Evolutionary conservation across 1,140 invertebrate genomes (phyloP).

Genomic region (Teleopsis dalmanni): DNA sequence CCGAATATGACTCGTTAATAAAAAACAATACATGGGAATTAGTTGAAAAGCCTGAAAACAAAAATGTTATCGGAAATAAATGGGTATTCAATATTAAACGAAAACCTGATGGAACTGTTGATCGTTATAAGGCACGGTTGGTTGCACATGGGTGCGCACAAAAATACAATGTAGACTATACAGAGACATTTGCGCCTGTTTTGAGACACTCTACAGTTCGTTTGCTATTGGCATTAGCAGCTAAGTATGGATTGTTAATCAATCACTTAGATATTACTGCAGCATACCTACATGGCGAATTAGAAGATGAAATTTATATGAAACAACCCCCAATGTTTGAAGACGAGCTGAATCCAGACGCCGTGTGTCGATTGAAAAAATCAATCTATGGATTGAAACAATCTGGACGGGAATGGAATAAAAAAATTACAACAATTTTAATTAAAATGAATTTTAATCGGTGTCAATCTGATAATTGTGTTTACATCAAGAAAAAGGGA

Average conservation of each 20-base stretch:
- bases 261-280: background rate
- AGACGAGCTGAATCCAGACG: background rate
- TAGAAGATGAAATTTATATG: background rate
- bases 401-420: conserved; percentile 29
- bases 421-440: conserved; percentile 2
- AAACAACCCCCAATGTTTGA: background rate
- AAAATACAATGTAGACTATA: background rate
- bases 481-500: conserved; percentile 4
- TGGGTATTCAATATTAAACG: conserved; percentile 6
- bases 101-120: background rate
- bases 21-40: conserved; percentile 15
- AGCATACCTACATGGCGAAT: background rate
- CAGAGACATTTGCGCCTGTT: background rate
- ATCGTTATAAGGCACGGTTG: background rate
- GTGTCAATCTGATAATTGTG: conserved; percentile 14
- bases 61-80: conserved; percentile 12
- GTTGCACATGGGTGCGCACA: background rate
- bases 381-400: conserved; percentile 39
- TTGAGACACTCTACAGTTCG: background rate
- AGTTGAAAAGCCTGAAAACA: conserved; percentile 6
- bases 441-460: conserved; percentile 7
- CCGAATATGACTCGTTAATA: conserved; percentile 7
- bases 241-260: background rate
- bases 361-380: conserved; percentile 30
- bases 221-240: background rate